Conservation (phyloP, 2,888 invertebrate genomes). For the Alloplasta piceator region DNA sequence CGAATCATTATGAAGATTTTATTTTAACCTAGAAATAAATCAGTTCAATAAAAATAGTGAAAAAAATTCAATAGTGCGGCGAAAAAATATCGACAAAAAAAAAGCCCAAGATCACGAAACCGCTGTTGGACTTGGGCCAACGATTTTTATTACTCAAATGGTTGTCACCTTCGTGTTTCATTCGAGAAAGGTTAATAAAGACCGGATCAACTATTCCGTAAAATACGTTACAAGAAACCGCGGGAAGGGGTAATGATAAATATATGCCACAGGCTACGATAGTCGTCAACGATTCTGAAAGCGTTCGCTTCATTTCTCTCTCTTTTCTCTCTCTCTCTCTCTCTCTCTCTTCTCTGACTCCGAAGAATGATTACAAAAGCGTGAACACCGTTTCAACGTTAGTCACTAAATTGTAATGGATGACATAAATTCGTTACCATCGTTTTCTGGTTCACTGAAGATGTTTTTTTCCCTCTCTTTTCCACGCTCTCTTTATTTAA, state of each 20-base stretch:
- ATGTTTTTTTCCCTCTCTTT: not conserved
- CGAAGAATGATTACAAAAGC: constrained; percentile 45
- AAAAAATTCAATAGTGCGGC: not conserved
- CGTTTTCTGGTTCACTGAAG: not conserved
- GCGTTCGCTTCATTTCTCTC: constrained; percentile 10
- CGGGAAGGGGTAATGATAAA: constrained; percentile 53
- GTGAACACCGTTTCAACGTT: constrained; percentile 16
- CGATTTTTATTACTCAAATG: constrained; percentile 61
- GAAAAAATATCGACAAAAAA: constrained; percentile 6
- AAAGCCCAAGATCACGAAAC: constrained; percentile 19
- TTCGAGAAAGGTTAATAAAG: constrained; percentile 62
- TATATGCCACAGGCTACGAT: constrained; percentile 40
- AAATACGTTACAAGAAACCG: constrained; percentile 23
- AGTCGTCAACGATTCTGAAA: constrained; percentile 55
- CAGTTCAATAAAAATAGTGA: not conserved
- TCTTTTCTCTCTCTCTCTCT: not conserved
- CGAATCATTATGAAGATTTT: too few relatives aligned
- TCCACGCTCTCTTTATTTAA: not conserved
- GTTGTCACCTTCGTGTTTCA: constrained; percentile 46
- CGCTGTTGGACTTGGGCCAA: constrained; percentile 62
- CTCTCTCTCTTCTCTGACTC: constrained; percentile 12
- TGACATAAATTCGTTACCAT: constrained; percentile 32
- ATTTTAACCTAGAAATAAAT: too few relatives aligned
- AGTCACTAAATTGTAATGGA: constrained; percentile 29
- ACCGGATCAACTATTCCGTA: constrained; percentile 48